Conservation (phyloP, 2,113 vertebrate species). For the Zosterops lateralis region DNA sequence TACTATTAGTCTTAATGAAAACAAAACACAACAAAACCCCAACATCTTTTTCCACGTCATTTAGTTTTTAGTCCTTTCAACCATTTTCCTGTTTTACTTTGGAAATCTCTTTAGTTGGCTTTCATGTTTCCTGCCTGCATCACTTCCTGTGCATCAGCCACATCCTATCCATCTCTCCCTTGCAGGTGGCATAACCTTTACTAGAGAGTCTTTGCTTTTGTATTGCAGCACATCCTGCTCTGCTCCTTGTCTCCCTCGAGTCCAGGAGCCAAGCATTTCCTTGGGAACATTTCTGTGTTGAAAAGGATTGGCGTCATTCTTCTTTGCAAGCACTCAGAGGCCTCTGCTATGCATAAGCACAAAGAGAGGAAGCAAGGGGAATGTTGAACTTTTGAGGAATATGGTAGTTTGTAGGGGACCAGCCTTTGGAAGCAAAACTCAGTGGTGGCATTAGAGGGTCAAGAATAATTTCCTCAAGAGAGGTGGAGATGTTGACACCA, state of each 20-base stretch:
- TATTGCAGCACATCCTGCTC: slow-evolving; percentile 42
- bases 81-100: slow-evolving; percentile 60
- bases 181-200: slow-evolving; percentile 26
- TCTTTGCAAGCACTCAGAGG: background rate
- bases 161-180: slow-evolving; percentile 44
- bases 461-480: background rate
- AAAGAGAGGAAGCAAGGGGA: slow-evolving; percentile 49
- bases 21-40: background rate
- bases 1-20: background rate
- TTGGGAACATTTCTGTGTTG: slow-evolving; percentile 57
- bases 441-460: background rate
- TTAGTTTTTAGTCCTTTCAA: slow-evolving; percentile 7
- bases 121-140: slow-evolving; percentile 54
- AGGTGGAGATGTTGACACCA: background rate
- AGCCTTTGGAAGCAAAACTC: background rate
- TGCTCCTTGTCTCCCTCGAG: background rate
- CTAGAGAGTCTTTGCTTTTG: slow-evolving; percentile 40
- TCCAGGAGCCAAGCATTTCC: slow-evolving; percentile 28
- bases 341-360: slow-evolving; percentile 18
- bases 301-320: slow-evolving; percentile 44
- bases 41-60: background rate
- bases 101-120: slow-evolving; percentile 12
- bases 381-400: slow-evolving; percentile 54
- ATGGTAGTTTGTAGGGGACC: slow-evolving; percentile 11
- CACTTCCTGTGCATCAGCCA: slow-evolving; percentile 54